A percentile compares a stretch with the other conserved stretches of the same genome.
These are phyloP conservation scores for Schizotus pectinicornis DNA, from an alignment of 2,888 invertebrate species.

Conservation along the genomic window DNA sequence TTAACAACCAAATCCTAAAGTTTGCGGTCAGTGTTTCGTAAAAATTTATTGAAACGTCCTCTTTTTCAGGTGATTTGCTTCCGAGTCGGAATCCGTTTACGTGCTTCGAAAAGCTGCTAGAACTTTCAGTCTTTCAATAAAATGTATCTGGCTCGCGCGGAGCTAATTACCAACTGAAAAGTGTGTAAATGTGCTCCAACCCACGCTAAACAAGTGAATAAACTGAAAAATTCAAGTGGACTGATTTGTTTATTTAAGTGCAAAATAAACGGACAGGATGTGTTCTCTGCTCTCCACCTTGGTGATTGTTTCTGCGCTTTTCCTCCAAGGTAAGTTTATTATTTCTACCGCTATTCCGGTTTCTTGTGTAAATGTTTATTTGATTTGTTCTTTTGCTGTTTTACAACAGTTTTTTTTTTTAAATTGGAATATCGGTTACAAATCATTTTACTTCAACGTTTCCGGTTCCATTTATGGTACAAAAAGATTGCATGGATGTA, in stretches of 20 bases:
- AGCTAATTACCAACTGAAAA: constrained; percentile 26
- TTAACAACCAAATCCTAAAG: too few relatives aligned
- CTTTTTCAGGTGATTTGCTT: constrained; percentile 27
- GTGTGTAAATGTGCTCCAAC: constrained; percentile 31
- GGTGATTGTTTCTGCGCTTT: constrained; percentile 20
- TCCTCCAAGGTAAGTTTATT: constrained; percentile 27
- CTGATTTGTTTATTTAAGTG: constrained; percentile 28
- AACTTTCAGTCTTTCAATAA: constrained; percentile 25
- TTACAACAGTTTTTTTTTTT: too few relatives aligned
- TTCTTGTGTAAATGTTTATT: constrained; percentile 18
- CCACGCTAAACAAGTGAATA: too few relatives aligned
- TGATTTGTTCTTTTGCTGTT: constrained; percentile 4
- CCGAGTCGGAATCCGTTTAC: not conserved
- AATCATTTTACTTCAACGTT: too few relatives aligned
- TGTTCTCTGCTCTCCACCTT: constrained; percentile 24
- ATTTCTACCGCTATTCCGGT: not conserved
- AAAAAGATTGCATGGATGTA: too few relatives aligned
- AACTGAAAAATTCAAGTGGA: constrained; percentile 19
- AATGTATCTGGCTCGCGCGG: constrained; percentile 24
- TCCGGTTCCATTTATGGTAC: too few relatives aligned
- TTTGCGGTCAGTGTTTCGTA: too few relatives aligned
- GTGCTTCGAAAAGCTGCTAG: constrained; percentile 9
- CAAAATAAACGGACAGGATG: constrained; percentile 28
- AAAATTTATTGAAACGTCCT: too few relatives aligned
- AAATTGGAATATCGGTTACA: too few relatives aligned